phyloP scores from a whole-genome alignment of 2,888 invertebrate genomes.

The Zaprionus obscuricornis region DNA sequence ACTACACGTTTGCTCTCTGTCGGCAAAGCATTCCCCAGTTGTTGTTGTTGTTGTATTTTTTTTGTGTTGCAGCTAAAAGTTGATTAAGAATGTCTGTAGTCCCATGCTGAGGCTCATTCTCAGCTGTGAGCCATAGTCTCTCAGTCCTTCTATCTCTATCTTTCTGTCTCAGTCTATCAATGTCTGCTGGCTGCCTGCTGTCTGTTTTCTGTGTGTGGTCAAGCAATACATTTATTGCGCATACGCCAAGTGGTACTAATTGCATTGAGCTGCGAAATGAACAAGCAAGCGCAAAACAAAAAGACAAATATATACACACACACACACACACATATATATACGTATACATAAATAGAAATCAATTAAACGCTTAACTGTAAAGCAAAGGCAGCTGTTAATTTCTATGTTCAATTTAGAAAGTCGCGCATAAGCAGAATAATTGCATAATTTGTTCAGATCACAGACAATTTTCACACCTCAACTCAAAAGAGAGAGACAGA shows the following conservation, averaged over 20 bases:
- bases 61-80: slow-evolving; percentile 44
- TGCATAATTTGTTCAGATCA: slow-evolving; percentile 58
- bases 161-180: too few species aligned
- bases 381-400: slow-evolving; percentile 39
- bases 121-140: too few species aligned
- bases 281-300: too few species aligned
- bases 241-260: slow-evolving; percentile 72
- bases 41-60: slow-evolving; percentile 7
- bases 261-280: slow-evolving; percentile 33
- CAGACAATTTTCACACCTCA: slow-evolving; percentile 56
- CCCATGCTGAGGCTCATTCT: slow-evolving; percentile 5
- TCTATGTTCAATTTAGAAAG: slow-evolving; percentile 66
- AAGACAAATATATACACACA: too few species aligned
- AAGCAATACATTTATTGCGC: slow-evolving; percentile 56
- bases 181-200: background rate
- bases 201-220: slow-evolving; percentile 58
- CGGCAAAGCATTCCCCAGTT: slow-evolving; percentile 39
- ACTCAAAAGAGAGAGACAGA: slow-evolving; percentile 13
- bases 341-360: slow-evolving; percentile 34
- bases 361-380: slow-evolving; percentile 63
- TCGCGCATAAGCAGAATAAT: slow-evolving; percentile 63
- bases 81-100: slow-evolving; percentile 60
- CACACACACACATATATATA: background rate
- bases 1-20: slow-evolving; percentile 25
- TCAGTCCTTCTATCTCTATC: too few species aligned